Conservation (phyloP, 2,113 vertebrate species). For the Tricholaema leucomelas region DNA sequence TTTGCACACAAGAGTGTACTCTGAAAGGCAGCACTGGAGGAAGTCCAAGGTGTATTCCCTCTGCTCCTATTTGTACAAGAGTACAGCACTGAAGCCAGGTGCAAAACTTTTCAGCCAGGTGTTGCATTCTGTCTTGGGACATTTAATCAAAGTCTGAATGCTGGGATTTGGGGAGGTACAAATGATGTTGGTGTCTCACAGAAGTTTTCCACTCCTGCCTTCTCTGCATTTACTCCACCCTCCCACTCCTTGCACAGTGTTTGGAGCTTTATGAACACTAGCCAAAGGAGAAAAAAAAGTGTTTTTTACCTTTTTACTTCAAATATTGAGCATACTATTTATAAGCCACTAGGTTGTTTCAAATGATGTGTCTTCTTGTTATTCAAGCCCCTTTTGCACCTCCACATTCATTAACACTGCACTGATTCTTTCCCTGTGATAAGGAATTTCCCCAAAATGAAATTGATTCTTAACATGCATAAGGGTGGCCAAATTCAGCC, state of each 20-base stretch:
- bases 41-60: not conserved
- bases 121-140: conserved; percentile 21
- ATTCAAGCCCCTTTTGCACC: not conserved
- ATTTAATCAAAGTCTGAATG: not conserved
- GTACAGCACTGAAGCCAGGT: not conserved
- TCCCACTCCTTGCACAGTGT: not conserved
- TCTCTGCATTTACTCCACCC: not conserved
- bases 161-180: not conserved
- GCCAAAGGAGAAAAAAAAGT: not conserved
- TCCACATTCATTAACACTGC: accelerated
- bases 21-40: not conserved
- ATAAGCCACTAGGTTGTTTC: not conserved
- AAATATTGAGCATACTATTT: not conserved
- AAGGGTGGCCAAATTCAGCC: not conserved
- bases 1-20: not conserved
- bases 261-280: not conserved
- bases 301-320: not conserved
- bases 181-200: not conserved
- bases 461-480: not conserved
- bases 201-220: not conserved
- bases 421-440: not conserved
- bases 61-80: not conserved
- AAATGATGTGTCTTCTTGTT: not conserved
- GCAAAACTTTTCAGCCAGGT: conserved; percentile 20
- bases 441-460: not conserved